Evolutionary conservation across 2,113 vertebrate genomes (phyloP).

Genomic region (Pedetes capensis): DNA sequence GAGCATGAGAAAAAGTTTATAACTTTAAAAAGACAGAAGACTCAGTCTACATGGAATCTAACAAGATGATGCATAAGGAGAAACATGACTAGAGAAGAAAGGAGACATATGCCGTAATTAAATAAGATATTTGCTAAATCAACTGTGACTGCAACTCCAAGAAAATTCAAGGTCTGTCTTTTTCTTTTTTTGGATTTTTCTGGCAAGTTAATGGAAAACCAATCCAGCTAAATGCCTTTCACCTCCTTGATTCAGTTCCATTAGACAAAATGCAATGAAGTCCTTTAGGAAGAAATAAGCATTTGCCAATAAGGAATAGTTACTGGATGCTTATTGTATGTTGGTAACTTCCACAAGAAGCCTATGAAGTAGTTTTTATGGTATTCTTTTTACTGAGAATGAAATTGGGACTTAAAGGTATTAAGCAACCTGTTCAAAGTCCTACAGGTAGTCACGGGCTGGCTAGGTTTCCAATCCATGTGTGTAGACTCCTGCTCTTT

Average conservation of each 20-base stretch:
- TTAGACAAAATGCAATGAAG: constrained; percentile 17
- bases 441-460: background rate
- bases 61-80: background rate
- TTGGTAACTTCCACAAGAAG: background rate
- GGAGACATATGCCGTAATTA: background rate
- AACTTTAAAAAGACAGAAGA: background rate
- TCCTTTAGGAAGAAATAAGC: background rate
- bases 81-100: background rate
- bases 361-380: background rate
- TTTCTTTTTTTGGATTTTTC: background rate
- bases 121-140: background rate
- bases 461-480: background rate
- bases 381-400: constrained; percentile 1
- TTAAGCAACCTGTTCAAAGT: background rate
- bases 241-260: background rate
- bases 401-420: background rate
- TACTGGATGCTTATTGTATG: background rate
- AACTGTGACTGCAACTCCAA: background rate
- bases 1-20: background rate
- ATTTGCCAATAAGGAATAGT: background rate
- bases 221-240: background rate
- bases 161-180: background rate
- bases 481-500: background rate
- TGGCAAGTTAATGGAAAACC: background rate
- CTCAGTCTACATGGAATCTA: background rate